phyloP scores from a whole-genome alignment of 2,797 vertebrate genomes.

The Luscinia megarhynchos region DNA sequence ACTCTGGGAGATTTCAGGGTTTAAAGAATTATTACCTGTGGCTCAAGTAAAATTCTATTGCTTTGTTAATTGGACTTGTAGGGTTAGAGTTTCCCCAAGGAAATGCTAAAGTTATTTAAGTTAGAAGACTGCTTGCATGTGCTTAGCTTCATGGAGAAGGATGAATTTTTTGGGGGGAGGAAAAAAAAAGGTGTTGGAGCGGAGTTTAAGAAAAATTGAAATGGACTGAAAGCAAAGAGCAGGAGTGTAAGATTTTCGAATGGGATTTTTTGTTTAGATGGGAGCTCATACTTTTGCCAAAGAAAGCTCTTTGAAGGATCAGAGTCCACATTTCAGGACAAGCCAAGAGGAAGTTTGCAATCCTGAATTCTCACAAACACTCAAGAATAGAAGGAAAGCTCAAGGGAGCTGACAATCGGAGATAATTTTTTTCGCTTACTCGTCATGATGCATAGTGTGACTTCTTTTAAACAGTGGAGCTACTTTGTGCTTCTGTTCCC shows the following conservation, averaged over 20 bases:
- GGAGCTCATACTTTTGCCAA: background rate
- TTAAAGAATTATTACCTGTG: background rate
- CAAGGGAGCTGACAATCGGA: accelerated
- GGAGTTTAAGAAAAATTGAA: background rate
- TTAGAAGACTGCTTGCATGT: background rate
- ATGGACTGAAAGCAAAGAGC: background rate
- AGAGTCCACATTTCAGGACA: background rate
- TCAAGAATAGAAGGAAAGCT: background rate
- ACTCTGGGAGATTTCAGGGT: background rate
- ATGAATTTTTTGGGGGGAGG: background rate
- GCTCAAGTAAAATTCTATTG: background rate
- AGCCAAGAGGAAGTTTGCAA: background rate
- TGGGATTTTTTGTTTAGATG: background rate
- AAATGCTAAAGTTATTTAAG: background rate
- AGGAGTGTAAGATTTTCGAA: background rate
- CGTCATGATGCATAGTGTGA: accelerated
- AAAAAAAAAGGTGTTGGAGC: background rate
- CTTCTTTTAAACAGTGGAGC: background rate
- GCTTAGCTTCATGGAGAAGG: background rate
- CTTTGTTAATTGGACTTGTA: background rate
- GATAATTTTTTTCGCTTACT: background rate
- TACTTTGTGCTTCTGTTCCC: background rate
- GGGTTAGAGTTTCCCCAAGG: background rate
- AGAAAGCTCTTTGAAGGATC: background rate
- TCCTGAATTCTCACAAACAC: background rate